These are phyloP conservation scores for Drosophila sp. DNA, from an alignment of 1,140 invertebrate genomes.

Conservation along the genomic window DNA sequence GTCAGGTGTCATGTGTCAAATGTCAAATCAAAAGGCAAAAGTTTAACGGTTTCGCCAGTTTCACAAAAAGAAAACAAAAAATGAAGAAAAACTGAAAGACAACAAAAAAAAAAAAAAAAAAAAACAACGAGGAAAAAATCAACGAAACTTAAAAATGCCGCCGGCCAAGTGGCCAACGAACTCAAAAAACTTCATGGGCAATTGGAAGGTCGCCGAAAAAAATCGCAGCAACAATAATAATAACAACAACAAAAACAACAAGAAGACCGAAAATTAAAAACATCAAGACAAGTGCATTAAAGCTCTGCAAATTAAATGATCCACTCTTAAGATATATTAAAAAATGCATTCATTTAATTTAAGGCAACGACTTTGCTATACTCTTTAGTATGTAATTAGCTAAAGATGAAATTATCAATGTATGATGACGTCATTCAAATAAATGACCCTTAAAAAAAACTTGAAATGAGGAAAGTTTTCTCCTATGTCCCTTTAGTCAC, in stretches of 20 bases:
- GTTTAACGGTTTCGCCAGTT: slow-evolving; percentile 70
- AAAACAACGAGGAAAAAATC: slow-evolving; percentile 35
- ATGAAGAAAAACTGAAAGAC: background rate
- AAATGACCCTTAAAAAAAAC: too few species aligned
- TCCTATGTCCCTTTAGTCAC: too few species aligned
- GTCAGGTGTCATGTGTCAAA: slow-evolving; percentile 63
- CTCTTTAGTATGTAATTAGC: background rate
- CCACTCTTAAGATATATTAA: background rate
- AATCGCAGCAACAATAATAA: slow-evolving; percentile 20
- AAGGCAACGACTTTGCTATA: slow-evolving; percentile 33
- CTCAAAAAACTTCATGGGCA: slow-evolving; percentile 42
- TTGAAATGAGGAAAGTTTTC: too few species aligned
- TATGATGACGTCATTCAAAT: too few species aligned
- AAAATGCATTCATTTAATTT: background rate
- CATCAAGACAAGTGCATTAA: background rate
- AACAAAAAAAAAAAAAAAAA: slow-evolving; percentile 17
- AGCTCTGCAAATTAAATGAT: slow-evolving; percentile 10
- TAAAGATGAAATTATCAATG: background rate
- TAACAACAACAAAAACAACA: background rate
- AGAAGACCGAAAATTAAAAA: slow-evolving; percentile 1
- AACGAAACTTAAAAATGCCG: slow-evolving; percentile 38
- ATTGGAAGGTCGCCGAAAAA: slow-evolving; percentile 44
- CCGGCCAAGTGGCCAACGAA: slow-evolving; percentile 54
- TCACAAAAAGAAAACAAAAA: slow-evolving; percentile 24
- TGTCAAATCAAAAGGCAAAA: slow-evolving; percentile 67